A percentile compares a stretch with the other conserved stretches of the same genome.
phyloP scores from a whole-genome alignment of 2,797 vertebrate species.

The Brachyalestes nurse region DNA sequence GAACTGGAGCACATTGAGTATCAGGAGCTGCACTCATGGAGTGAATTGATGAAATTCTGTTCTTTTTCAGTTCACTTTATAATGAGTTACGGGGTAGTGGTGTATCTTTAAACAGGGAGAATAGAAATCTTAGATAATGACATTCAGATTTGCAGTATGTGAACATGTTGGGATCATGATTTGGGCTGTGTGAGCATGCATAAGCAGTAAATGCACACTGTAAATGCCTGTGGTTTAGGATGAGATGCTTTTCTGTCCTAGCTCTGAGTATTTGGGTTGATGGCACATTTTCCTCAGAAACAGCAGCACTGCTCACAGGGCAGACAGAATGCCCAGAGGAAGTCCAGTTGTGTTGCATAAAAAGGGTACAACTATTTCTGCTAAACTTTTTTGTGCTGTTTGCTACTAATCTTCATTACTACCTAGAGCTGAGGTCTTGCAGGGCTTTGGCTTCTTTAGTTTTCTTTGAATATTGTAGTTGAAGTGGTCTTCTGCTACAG shows the following conservation, averaged over 20 bases:
- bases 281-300: background rate
- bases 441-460: background rate
- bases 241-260: background rate
- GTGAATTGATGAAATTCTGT: background rate
- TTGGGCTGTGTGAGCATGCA: background rate
- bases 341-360: background rate
- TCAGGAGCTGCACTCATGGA: background rate
- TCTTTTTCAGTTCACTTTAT: background rate
- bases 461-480: background rate
- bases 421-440: background rate
- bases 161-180: no score
- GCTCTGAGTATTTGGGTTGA: background rate
- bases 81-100: background rate
- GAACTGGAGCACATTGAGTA: background rate
- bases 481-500: background rate
- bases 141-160: background rate
- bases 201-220: background rate
- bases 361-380: background rate
- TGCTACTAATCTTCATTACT: background rate
- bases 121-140: background rate
- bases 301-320: background rate
- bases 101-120: background rate
- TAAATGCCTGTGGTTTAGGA: background rate
- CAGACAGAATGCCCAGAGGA: background rate
- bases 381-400: background rate